Evolutionary conservation across 2,797 vertebrate genomes (phyloP), one percentile per base, ranked within the genome.

Genomic region (Epinephelus coioides): DNA sequence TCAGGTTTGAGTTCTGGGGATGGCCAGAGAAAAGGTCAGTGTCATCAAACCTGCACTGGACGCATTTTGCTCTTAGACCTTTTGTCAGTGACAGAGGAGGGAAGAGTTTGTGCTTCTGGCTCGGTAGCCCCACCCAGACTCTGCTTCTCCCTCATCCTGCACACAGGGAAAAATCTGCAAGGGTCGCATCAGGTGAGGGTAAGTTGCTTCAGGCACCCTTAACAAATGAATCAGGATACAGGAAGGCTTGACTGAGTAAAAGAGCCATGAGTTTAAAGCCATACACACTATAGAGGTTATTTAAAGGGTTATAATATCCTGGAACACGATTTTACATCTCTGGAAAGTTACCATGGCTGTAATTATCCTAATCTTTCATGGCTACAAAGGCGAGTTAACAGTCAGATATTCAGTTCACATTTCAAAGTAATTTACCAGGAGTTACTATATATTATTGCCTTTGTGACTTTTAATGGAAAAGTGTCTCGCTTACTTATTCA

Each of bases 1-100:
- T 76, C 82, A 51, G 73, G 69, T 76, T 74, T 67, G 72, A 75
- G 61, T 79, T 79, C 54, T 57, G 68, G 65, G 49, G 68, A 55
- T 6, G 64, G 61, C 30, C 61, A 19, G 30, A 12, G 68, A 78
- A 83, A 77, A 88, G 81, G 81, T 87, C 85, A 78, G 61, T 0
- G 50, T 67, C 73, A 51, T 77, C 79, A 64, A 75, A 83, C 72
- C 72, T 79, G 73, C 51, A 72, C 51, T 5, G 67, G 72, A 84
- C 65, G 69, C 65, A 23, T 67, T 83, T 49, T 81, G 61, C 76
- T 84, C 76, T 68, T 15, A 17, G 38, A 51, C 64, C 34, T 71
- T 73, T 73, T 76, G 72, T 77, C 76, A 62, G 55, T 50, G 70
- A 78, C 79, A 75, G 63, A 67, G 18, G 56, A 64, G 43, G 34